A percentile compares a stretch with the other conserved stretches of the same genome.
Evolutionary conservation across 2,113 vertebrate species (phyloP).

Genomic region (Vombatus ursinus): DNA sequence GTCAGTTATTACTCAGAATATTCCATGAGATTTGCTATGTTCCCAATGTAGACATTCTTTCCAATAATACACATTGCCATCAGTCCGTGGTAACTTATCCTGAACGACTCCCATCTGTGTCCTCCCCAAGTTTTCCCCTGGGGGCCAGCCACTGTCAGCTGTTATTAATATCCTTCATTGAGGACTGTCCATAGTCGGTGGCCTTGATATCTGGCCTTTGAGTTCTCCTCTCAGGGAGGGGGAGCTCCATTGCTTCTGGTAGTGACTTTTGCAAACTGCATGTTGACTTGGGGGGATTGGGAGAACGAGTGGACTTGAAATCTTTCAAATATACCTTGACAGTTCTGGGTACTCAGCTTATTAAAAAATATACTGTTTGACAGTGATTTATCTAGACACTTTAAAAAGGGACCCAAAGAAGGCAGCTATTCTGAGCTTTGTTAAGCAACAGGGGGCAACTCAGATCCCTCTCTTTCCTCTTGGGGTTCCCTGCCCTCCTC

Average conservation of each 20-base stretch:
- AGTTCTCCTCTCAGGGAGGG: not conserved
- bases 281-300: not conserved
- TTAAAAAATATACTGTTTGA: constrained; percentile 41
- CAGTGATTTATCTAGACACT: constrained; percentile 30
- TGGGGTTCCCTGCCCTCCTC: constrained; percentile 51
- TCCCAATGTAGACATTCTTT: not conserved
- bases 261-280: not conserved
- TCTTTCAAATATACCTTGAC: not conserved
- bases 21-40: not conserved
- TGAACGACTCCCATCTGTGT: not conserved
- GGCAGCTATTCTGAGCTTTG: constrained; percentile 12
- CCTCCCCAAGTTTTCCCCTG: not conserved
- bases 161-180: not conserved
- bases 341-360: not conserved
- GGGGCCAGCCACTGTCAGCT: not conserved
- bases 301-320: not conserved
- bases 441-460: not conserved
- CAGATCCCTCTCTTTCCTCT: constrained; percentile 53
- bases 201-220: not conserved
- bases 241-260: not conserved
- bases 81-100: not conserved
- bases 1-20: not conserved
- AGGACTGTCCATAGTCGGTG: not conserved
- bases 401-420: constrained; percentile 41
- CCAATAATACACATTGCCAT: not conserved